Percentiles rank a stretch among this genome's conserved stretches.
phyloP scores from a whole-genome alignment of 2,113 vertebrate genomes.

The Uria aalge region DNA sequence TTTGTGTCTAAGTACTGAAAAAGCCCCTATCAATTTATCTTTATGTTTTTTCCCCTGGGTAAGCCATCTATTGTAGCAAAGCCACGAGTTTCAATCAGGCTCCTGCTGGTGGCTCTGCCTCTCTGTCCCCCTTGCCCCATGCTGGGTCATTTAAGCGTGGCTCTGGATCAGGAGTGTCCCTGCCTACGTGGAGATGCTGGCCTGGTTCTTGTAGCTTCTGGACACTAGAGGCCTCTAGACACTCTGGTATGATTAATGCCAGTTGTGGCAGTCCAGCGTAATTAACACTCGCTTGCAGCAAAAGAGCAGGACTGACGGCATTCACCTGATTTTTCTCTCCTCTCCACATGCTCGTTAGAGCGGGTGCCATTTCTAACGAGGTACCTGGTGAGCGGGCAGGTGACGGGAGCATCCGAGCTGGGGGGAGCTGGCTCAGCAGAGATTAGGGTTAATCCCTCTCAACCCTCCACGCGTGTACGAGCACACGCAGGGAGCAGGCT shows the following conservation, averaged over 20 bases:
- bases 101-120: not conserved
- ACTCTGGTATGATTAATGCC: not conserved
- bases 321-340: not conserved
- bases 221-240: slow-evolving; percentile 50
- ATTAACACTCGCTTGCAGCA: not conserved
- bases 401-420: not conserved
- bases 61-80: not conserved
- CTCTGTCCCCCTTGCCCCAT: too few relatives aligned
- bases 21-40: not conserved
- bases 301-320: not conserved
- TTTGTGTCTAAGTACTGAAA: not conserved
- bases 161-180: not conserved
- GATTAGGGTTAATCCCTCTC: not conserved
- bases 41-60: too few relatives aligned
- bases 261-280: not conserved
- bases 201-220: not conserved
- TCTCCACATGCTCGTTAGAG: not conserved
- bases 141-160: not conserved
- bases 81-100: too few relatives aligned
- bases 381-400: not conserved
- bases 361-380: too few relatives aligned
- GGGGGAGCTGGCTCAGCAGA: not conserved
- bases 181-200: not conserved
- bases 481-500: not conserved
- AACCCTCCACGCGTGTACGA: fast-evolving